A percentile compares a stretch with the other conserved stretches of the same genome.
Conservation (phyloP, 1,140 invertebrate genomes). For the Cataglyphis hispanica region DNA sequence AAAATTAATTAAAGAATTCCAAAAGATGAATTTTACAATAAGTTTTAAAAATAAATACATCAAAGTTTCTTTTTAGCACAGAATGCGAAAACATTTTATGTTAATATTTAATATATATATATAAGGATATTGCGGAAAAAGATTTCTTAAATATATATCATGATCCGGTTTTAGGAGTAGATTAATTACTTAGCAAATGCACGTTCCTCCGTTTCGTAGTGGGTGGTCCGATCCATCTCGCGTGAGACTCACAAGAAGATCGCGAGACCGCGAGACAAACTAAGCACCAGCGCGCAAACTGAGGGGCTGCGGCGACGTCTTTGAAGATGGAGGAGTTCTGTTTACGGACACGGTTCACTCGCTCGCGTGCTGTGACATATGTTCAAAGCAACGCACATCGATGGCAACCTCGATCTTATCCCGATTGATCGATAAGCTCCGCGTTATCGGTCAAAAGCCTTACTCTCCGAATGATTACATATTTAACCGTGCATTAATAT, state of each 20-base stretch:
- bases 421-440: slow-evolving; percentile 1
- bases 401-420: slow-evolving; percentile 46
- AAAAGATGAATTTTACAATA: neutral
- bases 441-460: slow-evolving; percentile 17
- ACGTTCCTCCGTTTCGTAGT: neutral
- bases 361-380: slow-evolving; percentile 19
- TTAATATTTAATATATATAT: neutral
- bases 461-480: slow-evolving; percentile 7
- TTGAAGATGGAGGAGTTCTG: slow-evolving; percentile 60
- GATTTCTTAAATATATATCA: slow-evolving; percentile 44
- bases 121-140: neutral
- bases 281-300: slow-evolving; percentile 42
- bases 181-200: slow-evolving; percentile 60
- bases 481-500: slow-evolving; percentile 27
- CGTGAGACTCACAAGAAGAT: slow-evolving; percentile 43
- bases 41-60: neutral
- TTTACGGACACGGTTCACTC: slow-evolving; percentile 41
- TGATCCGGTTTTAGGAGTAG: slow-evolving; percentile 25
- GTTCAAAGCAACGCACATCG: slow-evolving; percentile 50
- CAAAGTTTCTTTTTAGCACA: neutral
- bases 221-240: slow-evolving; percentile 57
- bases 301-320: slow-evolving; percentile 40
- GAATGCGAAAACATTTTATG: neutral
- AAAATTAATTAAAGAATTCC: neutral
- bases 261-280: slow-evolving; percentile 59